Conservation (phyloP, 1,140 invertebrate genomes). For the Phymorhynchus buccinoides region DNA sequence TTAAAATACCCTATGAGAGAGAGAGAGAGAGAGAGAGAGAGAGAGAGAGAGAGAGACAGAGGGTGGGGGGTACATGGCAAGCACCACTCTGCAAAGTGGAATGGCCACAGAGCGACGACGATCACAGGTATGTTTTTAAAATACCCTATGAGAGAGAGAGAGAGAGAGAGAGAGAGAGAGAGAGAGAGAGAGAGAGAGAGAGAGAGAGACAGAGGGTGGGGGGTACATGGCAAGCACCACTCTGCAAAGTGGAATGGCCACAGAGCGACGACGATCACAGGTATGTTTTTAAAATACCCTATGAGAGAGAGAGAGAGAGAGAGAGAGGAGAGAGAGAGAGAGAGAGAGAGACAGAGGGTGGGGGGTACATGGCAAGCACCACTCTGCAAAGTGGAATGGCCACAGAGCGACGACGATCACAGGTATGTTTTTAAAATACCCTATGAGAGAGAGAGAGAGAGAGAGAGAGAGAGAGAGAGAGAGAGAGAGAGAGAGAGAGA, state of each 20-base stretch:
- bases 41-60: constrained; percentile 52
- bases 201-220: constrained; percentile 78
- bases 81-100: constrained; percentile 54
- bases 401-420: constrained; percentile 61
- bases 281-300: constrained; percentile 48
- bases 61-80: constrained; percentile 63
- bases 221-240: too few relatives aligned
- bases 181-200: too few relatives aligned
- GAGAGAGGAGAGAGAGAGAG: constrained; percentile 78
- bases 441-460: too few relatives aligned
- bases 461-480: too few relatives aligned
- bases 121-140: constrained; percentile 57
- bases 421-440: constrained; percentile 52
- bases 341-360: constrained; percentile 77
- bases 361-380: constrained; percentile 62
- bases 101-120: constrained; percentile 55
- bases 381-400: constrained; percentile 49
- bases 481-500: too few relatives aligned
- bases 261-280: too few relatives aligned
- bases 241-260: too few relatives aligned
- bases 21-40: constrained; percentile 79
- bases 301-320: too few relatives aligned
- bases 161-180: too few relatives aligned
- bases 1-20: constrained; percentile 80
- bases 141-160: too few relatives aligned